Percentiles rank a stretch among this genome's conserved stretches.
Evolutionary conservation across 1,140 invertebrate species (phyloP).

Genomic region (Lasioglossum baleicum): DNA sequence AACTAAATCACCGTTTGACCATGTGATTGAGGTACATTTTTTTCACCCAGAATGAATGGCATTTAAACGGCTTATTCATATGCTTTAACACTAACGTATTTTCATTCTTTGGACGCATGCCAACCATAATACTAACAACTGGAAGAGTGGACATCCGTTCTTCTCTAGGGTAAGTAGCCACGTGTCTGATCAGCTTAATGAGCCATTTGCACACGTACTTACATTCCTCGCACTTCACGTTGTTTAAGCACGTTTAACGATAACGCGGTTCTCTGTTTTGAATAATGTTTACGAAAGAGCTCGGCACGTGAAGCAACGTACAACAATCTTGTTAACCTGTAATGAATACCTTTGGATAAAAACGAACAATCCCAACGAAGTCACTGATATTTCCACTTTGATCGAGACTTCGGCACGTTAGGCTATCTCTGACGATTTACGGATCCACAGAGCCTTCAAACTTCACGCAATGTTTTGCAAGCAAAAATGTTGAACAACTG

Average conservation of each 20-base stretch:
- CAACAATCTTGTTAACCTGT: background rate
- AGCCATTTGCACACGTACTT: background rate
- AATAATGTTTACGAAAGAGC: background rate
- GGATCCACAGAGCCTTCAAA: too few relatives aligned
- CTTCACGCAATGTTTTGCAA: too few relatives aligned
- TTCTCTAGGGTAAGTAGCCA: constrained; percentile 77
- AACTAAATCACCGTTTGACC: too few relatives aligned
- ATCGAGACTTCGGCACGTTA: too few relatives aligned
- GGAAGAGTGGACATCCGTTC: constrained; percentile 77
- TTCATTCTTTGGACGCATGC: constrained; percentile 73
- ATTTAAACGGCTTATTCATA: constrained; percentile 14
- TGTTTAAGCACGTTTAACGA: background rate
- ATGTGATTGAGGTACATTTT: constrained; percentile 37
- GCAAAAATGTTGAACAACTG: background rate
- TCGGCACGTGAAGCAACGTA: background rate
- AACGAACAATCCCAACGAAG: too few relatives aligned
- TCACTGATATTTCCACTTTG: too few relatives aligned
- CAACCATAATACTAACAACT: constrained; percentile 75
- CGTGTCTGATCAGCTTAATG: constrained; percentile 41
- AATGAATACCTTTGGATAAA: too few relatives aligned
- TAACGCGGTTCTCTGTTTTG: background rate
- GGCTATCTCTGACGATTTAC: too few relatives aligned
- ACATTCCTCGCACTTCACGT: background rate
- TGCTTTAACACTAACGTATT: constrained; percentile 66
- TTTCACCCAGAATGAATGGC: constrained; percentile 1